phyloP scores from a whole-genome alignment of 2,888 invertebrate genomes.

The Lithophane socia region DNA sequence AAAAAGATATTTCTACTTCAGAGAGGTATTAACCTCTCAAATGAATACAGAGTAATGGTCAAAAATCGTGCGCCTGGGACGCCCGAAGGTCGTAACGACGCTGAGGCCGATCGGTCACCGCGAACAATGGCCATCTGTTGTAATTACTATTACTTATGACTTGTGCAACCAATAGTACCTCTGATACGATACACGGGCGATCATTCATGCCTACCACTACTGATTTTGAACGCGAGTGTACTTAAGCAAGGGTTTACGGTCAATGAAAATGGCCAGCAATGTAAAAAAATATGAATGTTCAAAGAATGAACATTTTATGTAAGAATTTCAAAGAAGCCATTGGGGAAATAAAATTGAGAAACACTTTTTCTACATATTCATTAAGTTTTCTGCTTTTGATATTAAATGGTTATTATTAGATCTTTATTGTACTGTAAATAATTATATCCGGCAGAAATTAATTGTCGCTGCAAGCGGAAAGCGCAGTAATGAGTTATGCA shows the following conservation, averaged over 20 bases:
- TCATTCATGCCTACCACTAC: constrained; percentile 68
- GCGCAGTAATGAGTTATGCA: constrained; percentile 24
- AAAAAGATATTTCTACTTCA: neutral
- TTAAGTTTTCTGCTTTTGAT: neutral
- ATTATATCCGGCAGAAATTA: constrained; percentile 34
- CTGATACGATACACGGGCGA: constrained; percentile 77
- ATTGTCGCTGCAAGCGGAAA: constrained; percentile 39
- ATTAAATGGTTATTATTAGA: neutral
- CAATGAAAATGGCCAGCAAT: neutral
- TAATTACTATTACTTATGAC: constrained; percentile 88
- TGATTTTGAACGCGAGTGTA: constrained; percentile 48
- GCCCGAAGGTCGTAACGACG: constrained; percentile 83
- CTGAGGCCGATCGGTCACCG: constrained; percentile 86
- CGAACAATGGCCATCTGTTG: constrained; percentile 89
- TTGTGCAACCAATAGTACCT: constrained; percentile 84
- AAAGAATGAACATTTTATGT: neutral
- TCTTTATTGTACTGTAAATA: constrained; percentile 30
- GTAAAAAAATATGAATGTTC: neutral
- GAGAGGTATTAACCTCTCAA: constrained; percentile 70
- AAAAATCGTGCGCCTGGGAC: constrained; percentile 87
- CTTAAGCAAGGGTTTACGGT: constrained; percentile 28
- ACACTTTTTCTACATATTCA: neutral
- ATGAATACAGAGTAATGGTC: constrained; percentile 77
- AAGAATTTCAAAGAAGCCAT: neutral
- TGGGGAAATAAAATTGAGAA: neutral